Base-by-base conservation (phyloP, 2,888 invertebrate species). In the Oxycera nigricornis region DNA sequence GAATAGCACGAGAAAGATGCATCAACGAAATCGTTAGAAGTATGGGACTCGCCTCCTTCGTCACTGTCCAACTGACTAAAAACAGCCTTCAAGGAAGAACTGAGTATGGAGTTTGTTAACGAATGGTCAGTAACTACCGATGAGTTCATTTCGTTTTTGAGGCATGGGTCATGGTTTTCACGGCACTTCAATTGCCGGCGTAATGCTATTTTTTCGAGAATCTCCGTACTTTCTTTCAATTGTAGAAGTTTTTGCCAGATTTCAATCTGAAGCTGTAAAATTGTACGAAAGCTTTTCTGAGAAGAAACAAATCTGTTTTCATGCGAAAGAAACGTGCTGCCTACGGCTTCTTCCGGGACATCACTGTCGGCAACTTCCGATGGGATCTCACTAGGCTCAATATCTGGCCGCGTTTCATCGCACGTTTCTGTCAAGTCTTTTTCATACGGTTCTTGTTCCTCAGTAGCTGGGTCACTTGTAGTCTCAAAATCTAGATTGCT, bases 181-280 rank as follows among this genome's bases (percentile, higher is more conserved):
- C 26, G 46, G n/a, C 2, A 14, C 14, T 67, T 26, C 7, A 30
- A 52, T 2, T 28, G 50, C 1, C 30, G 46, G 30, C 39, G 28
- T 6, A 68, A 46, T 3, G 67, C 67, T n/a, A 67, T 41, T 26
- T 20, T 30, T 24, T 70, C 70, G 1, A 70, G 20, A n/a, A 55
- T 31, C 14, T 70, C 52, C 1, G 70, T 55, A 17, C 31, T 52
- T 11, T 70, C 52, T n/a, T 70, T 70, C 1, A 70, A 24, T 17
- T 55, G 24, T 2, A 70, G n/a, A 2, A 70, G 22, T 31, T 30
- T 52, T 22, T 20, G 20, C 70, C 70, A 70, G 14, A 52, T 70
- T 22, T 70, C 52, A 26, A 70, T 70, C 35, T 70, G 70, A 17
- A 70, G 9, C 22, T 70, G 52, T 11, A 70, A 22, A 2, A 52